Base-by-base conservation (phyloP, 2,888 invertebrate species). In the Xylocampa areola region DNA sequence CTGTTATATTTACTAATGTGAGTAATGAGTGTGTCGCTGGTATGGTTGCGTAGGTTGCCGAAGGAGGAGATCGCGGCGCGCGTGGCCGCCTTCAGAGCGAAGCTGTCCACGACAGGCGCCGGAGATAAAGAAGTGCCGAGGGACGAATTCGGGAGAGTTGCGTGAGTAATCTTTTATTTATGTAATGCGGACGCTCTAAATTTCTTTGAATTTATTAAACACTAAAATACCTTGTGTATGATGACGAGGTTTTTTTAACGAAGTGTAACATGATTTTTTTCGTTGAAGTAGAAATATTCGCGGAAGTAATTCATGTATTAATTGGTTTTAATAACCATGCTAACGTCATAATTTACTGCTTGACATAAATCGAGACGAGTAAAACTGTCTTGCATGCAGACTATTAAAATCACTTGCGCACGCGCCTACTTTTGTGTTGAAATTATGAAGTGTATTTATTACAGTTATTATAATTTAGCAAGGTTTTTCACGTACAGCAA, bases 131-230 rank as follows among this genome's bases (percentile, higher is more conserved):
- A 96, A 80, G 93, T 96, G 79, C 94, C 96, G 37, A 94, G 95
- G 77, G 98, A 98, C 94, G 97, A 98, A 90, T 97, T 96, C 91
- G 98, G 98, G 48, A 95, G 98, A 89, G 95, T 97, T 81, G 95
- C 95, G 94, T 92, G 76, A 94, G 91, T 92, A 77, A 27, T 61
- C 27, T 59, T 64, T 68, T 60, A 60, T 72, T 68, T 43, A 62
- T 48, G 5, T 30, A 19, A 23, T 32, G 30, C 25, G 19, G 29
- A 10, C 30, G 5, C 13, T 41, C 27, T 16, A 37, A 16, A 2
- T 39, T 2, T 0, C 10, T 25, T 43, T 43, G 35, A 19, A 23
- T 45, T 48, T 40, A n/a, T 21, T 13, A 4, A 30, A n/a, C 27
- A 7, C n/a, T n/a, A 21, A 11, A 13, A 19, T 11, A 1, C 6